Evolutionary conservation across 2,113 vertebrate genomes (phyloP).

Genomic region (Petroica traversi): DNA sequence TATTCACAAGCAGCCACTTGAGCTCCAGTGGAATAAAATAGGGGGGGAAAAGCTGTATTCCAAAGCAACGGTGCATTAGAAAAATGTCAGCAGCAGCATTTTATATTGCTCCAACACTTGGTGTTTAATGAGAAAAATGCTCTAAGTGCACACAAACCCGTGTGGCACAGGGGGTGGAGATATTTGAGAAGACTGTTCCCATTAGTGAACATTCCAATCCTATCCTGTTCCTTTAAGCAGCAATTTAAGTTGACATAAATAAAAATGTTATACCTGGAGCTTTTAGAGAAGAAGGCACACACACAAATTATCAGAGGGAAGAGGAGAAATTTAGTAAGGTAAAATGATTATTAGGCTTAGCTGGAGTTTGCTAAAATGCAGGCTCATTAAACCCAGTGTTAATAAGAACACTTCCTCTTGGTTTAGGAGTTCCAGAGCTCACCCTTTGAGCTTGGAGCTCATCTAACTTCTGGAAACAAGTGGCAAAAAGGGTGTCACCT

Average conservation of each 20-base stretch:
- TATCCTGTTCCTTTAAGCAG: background rate
- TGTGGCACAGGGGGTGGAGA: background rate
- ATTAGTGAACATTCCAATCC: background rate
- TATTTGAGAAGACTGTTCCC: background rate
- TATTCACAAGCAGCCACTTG: background rate
- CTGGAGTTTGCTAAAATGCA: background rate
- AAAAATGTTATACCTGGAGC: slow-evolving; percentile 14
- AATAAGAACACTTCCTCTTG: background rate
- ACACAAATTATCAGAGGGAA: background rate
- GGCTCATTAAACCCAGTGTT: background rate
- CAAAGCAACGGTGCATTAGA: background rate
- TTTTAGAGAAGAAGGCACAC: slow-evolving; percentile 13
- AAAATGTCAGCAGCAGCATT: slow-evolving; percentile 36
- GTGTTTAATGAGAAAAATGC: slow-evolving; percentile 52
- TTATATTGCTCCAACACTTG: slow-evolving; percentile 11
- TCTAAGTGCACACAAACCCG: background rate
- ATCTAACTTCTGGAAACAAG: background rate
- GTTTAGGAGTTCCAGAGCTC: slow-evolving; percentile 10
- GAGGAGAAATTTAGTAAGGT: background rate
- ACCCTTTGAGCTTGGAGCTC: background rate
- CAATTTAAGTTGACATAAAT: slow-evolving; percentile 23
- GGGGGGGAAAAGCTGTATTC: slow-evolving; percentile 36
- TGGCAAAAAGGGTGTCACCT: background rate
- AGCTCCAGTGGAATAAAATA: background rate
- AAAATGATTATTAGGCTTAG: background rate